Conservation (phyloP, 2,113 vertebrate species). For the Beaufortia kweichowensis region DNA sequence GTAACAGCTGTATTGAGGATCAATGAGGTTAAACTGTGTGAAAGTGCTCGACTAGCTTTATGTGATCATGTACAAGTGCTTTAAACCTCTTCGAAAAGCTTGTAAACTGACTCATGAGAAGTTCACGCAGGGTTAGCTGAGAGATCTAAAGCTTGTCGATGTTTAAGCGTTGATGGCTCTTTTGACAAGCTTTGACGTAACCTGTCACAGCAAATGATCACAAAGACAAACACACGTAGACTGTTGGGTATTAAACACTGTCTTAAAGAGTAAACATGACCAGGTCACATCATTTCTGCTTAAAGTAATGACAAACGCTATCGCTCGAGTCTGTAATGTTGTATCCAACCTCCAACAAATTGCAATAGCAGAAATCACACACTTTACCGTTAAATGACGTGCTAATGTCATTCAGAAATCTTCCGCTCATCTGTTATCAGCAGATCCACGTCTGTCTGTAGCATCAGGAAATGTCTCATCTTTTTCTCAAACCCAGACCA, state of each 20-base stretch:
- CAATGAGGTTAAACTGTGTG: background rate
- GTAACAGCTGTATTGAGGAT: background rate
- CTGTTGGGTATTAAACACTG: conserved; percentile 36
- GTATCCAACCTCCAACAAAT: conserved; percentile 13
- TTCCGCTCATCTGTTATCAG: too few relatives aligned
- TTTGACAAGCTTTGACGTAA: conserved; percentile 50
- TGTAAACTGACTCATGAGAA: conserved; percentile 5
- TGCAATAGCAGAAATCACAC: too few relatives aligned
- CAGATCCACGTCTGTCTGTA: too few relatives aligned
- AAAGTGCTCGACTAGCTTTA: background rate
- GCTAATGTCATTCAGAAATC: too few relatives aligned
- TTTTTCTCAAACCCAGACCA: conserved; percentile 46
- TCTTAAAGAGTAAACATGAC: conserved; percentile 50
- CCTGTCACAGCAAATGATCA: conserved; percentile 42
- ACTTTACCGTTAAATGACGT: too few relatives aligned
- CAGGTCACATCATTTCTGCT: background rate
- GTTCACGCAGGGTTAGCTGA: conserved; percentile 17
- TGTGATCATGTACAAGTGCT: background rate
- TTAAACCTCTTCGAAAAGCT: background rate
- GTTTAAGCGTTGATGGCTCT: conserved; percentile 15
- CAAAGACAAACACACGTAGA: conserved; percentile 41
- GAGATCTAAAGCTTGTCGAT: conserved; percentile 5
- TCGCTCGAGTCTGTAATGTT: too few relatives aligned
- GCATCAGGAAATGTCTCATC: too few relatives aligned
- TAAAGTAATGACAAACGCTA: too few relatives aligned